Base-by-base conservation (phyloP, 2,113 vertebrate genomes). In the Takifugu flavidus region DNA sequence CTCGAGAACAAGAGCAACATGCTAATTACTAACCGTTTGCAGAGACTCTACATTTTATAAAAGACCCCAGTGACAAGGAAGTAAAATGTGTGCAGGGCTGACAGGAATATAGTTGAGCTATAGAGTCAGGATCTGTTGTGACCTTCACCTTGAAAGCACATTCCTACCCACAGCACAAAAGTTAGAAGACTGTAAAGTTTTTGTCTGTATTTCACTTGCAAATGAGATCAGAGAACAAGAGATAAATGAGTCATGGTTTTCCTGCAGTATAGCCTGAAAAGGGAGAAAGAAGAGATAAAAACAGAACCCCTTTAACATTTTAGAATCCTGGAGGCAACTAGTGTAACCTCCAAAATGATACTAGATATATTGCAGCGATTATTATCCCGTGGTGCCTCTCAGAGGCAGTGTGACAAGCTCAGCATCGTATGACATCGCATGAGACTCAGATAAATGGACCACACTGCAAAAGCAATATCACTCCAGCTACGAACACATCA, bases 381-480 rank as follows among this genome's bases (percentile, higher is more conserved):
- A 39, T 39, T 39, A 39, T 39, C 34, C 34, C 8, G 8, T 39
- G 34, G 34, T 5, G 7, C 62, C 61, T 13, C n/a, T 12, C 52
- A 10, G 45, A 65, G 64, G 53, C 13, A 57, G 0, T 31, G 67
- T 70, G 76, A 82, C 70, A 71, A 63, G 54, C 49, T 59, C 57
- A 62, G 65, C 54, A 55, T 74, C 67, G 47, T 27, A 58, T 26
- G 64, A 61, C 67, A 11, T 67, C 70, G 52, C 71, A 13, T 5
- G 77, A 69, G 74, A 74, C 54, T 59, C 27, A 0, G 52, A 67
- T 15, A 77, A 77, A 74, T 63, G 77, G 57, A 67, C 74, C 70
- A 47, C 25, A 43, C 70, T 45, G 70, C 72, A 49, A 57, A 75
- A 28, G 64, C 74, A 77, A 72, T 77, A 82, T 72, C 63, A 49